Conservation (phyloP, 2,888 invertebrate species). For the Nephrotoma appendiculata region DNA sequence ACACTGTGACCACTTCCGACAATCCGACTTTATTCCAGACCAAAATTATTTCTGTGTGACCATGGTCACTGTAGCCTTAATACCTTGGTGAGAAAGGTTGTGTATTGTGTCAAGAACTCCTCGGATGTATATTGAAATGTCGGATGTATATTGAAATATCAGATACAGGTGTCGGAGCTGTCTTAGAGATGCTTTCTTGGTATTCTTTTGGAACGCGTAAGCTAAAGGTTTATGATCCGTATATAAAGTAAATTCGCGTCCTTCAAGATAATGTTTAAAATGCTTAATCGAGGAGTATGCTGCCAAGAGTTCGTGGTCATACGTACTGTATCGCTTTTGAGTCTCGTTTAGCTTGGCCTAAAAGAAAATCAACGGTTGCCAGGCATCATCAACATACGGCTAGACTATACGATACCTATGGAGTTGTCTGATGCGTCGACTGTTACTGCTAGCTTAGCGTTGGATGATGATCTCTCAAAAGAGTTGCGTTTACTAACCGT, state of each 20-base stretch:
- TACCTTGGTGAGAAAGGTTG: not conserved
- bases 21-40: no score
- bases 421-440: slow-evolving; percentile 21
- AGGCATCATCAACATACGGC: slow-evolving; percentile 15
- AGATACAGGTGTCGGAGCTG: slow-evolving; percentile 22
- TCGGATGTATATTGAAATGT: no score
- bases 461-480: not conserved
- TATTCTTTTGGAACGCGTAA: no score
- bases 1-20: no score
- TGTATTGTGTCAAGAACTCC: not conserved
- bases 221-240: no score
- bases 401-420: slow-evolving; percentile 25
- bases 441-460: not conserved
- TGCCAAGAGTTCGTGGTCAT: slow-evolving; percentile 25
- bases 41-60: not conserved
- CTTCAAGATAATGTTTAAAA: slow-evolving; percentile 24
- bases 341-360: slow-evolving; percentile 19
- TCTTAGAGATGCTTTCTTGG: slow-evolving; percentile 20
- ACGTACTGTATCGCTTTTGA: slow-evolving; percentile 21
- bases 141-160: slow-evolving; percentile 9
- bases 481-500: not conserved
- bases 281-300: slow-evolving; percentile 23
- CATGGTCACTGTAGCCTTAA: not conserved
- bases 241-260: no score
- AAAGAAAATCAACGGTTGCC: slow-evolving; percentile 25